Evolutionary conservation across 2,888 invertebrate species (phyloP).

Genomic region (Peribatodes rhomboidaria): DNA sequence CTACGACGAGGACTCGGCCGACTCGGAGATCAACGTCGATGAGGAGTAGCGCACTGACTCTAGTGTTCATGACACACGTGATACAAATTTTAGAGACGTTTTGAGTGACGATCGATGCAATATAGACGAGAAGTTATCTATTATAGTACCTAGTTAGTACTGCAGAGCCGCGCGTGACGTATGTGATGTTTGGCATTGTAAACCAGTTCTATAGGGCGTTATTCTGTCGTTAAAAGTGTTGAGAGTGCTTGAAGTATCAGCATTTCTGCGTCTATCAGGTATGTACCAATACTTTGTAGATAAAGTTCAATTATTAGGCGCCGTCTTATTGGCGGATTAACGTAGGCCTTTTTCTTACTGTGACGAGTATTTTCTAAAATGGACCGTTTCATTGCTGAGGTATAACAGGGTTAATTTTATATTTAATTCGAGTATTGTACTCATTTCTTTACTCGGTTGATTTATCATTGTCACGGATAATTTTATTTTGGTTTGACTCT

Average conservation of each 20-base stretch:
- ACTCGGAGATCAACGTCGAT: conserved; percentile 85
- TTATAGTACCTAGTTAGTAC: conserved; percentile 65
- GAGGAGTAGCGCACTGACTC: conserved; percentile 74
- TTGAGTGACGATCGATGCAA: conserved; percentile 70
- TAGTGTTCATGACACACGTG: conserved; percentile 66
- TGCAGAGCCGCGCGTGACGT: conserved; percentile 70
- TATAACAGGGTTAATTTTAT: conserved; percentile 76
- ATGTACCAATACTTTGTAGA: conserved; percentile 68
- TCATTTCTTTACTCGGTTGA: conserved; percentile 53
- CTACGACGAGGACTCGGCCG: conserved; percentile 83
- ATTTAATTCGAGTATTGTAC: conserved; percentile 55
- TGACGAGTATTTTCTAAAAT: conserved; percentile 40
- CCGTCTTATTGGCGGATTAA: conserved; percentile 43
- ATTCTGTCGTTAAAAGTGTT: conserved; percentile 73
- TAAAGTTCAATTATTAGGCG: conserved; percentile 49
- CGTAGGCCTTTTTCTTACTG: conserved; percentile 42
- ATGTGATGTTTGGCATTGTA: conserved; percentile 75
- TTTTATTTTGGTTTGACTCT: conserved; percentile 53
- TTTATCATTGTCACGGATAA: conserved; percentile 54
- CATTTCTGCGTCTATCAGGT: conserved; percentile 71
- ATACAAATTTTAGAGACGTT: conserved; percentile 56
- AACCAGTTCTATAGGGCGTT: conserved; percentile 69
- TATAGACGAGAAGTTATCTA: conserved; percentile 69
- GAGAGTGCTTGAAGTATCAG: conserved; percentile 73
- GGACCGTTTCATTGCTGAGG: conserved; percentile 57